Evolutionary conservation across 64 coral and sea anemone species (phyloP).

Genomic region (Stichodactyla mertensii): DNA sequence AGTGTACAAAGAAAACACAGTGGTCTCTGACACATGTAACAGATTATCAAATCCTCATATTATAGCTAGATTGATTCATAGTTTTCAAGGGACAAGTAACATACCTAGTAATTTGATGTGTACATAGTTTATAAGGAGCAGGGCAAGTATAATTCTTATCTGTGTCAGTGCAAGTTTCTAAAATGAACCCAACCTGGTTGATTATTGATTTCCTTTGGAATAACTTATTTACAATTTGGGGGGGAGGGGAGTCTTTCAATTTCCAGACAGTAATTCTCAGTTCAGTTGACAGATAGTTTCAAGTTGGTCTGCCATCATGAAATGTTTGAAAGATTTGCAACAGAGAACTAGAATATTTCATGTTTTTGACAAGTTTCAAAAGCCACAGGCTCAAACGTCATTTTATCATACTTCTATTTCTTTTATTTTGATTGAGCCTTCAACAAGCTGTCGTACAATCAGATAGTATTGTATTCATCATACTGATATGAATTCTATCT

Average conservation of each 20-base stretch:
- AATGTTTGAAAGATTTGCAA: not conserved
- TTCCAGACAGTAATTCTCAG: too few relatives aligned
- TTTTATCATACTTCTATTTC: not conserved
- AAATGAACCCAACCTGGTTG: not conserved
- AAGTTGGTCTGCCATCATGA: not conserved
- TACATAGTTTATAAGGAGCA: not conserved
- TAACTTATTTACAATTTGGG: not conserved
- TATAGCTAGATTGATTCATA: not conserved
- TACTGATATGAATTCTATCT: not conserved
- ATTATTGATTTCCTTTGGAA: not conserved
- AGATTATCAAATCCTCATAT: not conserved
- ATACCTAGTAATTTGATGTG: not conserved
- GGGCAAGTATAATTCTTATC: not conserved
- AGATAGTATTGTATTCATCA: not conserved
- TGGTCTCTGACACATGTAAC: not conserved
- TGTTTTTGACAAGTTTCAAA: too few relatives aligned
- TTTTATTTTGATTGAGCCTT: not conserved
- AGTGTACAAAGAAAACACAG: constrained; percentile 14
- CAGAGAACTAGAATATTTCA: not conserved
- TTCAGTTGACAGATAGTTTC: not conserved
- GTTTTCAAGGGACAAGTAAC: not conserved
- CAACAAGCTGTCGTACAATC: not conserved
- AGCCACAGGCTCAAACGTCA: not conserved
- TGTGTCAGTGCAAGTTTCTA: not conserved
- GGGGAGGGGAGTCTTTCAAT: too few relatives aligned